Evolutionary conservation across 2,797 vertebrate genomes (phyloP).

Genomic region (Ptychadena robeensis): DNA sequence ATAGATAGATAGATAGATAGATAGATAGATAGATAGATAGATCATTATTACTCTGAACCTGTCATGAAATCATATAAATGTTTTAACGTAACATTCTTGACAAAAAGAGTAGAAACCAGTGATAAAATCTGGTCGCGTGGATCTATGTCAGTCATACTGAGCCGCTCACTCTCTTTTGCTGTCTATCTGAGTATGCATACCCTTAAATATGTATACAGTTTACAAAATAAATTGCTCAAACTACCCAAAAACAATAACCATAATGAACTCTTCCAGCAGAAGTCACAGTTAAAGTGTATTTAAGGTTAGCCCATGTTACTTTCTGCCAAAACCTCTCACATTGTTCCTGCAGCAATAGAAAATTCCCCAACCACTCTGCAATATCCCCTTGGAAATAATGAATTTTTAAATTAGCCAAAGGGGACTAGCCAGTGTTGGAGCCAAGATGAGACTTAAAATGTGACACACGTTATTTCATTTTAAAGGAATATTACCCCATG

Average conservation of each 20-base stretch:
- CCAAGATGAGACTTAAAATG: background rate
- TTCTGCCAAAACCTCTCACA: background rate
- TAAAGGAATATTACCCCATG: background rate
- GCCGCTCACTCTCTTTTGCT: background rate
- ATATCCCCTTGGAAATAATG: background rate
- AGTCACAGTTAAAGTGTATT: background rate
- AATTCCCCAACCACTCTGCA: background rate
- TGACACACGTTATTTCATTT: background rate
- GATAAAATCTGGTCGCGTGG: too few relatives aligned
- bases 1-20: slow-evolving; percentile 30
- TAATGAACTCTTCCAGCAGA: too few relatives aligned
- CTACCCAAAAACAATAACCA: background rate
- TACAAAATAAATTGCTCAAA: background rate
- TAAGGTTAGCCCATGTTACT: background rate
- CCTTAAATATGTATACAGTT: background rate
- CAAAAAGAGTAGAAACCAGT: too few relatives aligned
- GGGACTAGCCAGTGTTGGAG: background rate
- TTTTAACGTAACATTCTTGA: too few relatives aligned
- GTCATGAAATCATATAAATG: too few relatives aligned
- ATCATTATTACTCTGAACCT: background rate
- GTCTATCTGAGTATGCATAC: background rate
- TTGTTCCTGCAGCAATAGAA: background rate
- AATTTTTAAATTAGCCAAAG: background rate
- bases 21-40: slow-evolving; percentile 5
- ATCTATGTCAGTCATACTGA: too few relatives aligned